phyloP scores from a whole-genome alignment of 1,140 invertebrate genomes.

The Macrobrachium nipponense region DNA sequence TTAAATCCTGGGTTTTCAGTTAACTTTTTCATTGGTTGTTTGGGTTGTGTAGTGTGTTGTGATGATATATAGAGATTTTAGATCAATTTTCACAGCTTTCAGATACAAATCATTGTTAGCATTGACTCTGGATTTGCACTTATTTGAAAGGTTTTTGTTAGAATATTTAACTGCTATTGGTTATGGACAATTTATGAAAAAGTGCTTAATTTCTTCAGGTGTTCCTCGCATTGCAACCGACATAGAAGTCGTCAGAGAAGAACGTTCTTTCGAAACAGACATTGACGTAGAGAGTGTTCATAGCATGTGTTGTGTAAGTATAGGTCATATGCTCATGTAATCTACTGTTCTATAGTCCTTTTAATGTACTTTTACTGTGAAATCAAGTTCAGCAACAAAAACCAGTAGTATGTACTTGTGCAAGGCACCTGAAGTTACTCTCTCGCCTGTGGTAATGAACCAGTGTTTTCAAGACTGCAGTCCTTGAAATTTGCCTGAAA shows the following conservation, averaged over 20 bases:
- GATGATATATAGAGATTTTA: too few relatives aligned
- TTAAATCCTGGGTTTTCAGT: too few relatives aligned
- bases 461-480: too few relatives aligned
- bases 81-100: too few relatives aligned
- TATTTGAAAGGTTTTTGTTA: background rate
- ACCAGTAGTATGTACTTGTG: too few relatives aligned
- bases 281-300: constrained; percentile 39
- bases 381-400: background rate
- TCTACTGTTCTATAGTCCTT: background rate
- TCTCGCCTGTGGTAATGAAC: too few relatives aligned
- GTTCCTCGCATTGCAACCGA: background rate
- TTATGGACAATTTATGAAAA: background rate
- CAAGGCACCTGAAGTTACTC: too few relatives aligned
- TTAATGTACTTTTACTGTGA: background rate
- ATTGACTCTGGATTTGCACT: background rate
- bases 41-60: too few relatives aligned
- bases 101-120: too few relatives aligned
- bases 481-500: too few relatives aligned
- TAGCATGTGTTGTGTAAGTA: constrained; percentile 37
- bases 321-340: background rate
- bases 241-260: constrained; percentile 43
- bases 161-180: background rate
- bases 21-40: too few relatives aligned
- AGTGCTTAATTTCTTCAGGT: background rate
- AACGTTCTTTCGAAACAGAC: constrained; percentile 37